Evolutionary conservation across 1,140 invertebrate species (phyloP).

Genomic region (Trachymyrmex cornetzi): DNA sequence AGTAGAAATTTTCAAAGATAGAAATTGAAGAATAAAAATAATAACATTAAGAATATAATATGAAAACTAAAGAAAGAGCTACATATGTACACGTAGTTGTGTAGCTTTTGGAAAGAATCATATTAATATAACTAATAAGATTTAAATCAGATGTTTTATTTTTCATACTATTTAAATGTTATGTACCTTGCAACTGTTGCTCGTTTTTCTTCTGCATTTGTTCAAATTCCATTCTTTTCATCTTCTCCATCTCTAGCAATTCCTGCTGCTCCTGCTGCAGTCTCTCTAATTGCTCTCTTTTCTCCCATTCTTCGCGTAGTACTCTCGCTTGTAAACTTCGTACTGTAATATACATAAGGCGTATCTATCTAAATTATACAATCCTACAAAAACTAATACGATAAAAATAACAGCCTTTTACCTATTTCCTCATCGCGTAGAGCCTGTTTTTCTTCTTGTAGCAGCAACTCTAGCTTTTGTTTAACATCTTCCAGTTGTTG

Average conservation of each 20-base stretch:
- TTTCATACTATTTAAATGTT: constrained; percentile 35
- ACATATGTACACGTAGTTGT: not conserved
- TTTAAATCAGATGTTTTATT: constrained; percentile 57
- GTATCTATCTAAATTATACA: constrained; percentile 13
- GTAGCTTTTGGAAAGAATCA: not conserved
- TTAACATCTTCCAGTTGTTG: constrained; percentile 91
- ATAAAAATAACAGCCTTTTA: constrained; percentile 32
- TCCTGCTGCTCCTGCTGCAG: constrained; percentile 92
- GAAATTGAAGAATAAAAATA: constrained; percentile 16
- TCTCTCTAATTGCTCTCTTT: constrained; percentile 92
- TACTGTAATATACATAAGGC: constrained; percentile 77
- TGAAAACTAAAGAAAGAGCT: constrained; percentile 1
- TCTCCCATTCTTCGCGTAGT: constrained; percentile 94
- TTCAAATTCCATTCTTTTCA: constrained; percentile 92
- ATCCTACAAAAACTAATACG: not conserved
- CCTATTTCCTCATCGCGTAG: constrained; percentile 94
- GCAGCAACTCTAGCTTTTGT: constrained; percentile 89
- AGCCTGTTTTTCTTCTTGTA: constrained; percentile 93
- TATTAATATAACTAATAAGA: constrained; percentile 1
- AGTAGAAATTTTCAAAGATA: not conserved
- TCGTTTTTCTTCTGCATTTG: constrained; percentile 91
- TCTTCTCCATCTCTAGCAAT: constrained; percentile 91
- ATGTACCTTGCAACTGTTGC: constrained; percentile 89
- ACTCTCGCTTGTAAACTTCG: constrained; percentile 87
- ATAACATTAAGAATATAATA: not conserved